These are phyloP conservation scores for Climacteris rufus DNA, from an alignment of 2,113 vertebrate species.

Conservation along the genomic window DNA sequence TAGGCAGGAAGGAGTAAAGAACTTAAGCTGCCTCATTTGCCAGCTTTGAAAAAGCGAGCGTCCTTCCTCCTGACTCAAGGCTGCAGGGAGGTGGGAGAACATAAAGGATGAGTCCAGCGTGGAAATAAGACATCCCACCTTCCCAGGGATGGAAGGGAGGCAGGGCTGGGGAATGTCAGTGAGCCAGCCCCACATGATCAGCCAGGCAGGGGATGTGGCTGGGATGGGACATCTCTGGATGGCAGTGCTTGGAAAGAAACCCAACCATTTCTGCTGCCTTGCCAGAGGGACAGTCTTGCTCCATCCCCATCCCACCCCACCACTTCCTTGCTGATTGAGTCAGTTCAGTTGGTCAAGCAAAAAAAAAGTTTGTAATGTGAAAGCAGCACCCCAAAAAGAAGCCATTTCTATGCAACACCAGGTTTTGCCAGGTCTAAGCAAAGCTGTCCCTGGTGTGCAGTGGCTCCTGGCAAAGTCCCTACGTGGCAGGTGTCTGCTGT, in stretches of 20 bases:
- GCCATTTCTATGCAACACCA: not conserved
- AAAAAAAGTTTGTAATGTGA: not conserved
- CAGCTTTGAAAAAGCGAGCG: accelerated
- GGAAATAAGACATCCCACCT: not conserved
- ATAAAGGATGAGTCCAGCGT: not conserved
- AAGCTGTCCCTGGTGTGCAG: not conserved
- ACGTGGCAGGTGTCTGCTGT: not conserved
- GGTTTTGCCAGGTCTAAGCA: not conserved
- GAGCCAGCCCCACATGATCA: not conserved
- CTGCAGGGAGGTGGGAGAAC: not conserved
- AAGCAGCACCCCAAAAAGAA: not conserved
- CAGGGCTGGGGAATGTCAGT: not conserved
- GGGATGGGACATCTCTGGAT: not conserved
- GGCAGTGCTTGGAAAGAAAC: not conserved
- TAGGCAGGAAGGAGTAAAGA: constrained; percentile 25
- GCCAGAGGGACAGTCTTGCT: not conserved
- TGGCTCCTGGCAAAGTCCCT: not conserved
- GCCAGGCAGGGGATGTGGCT: not conserved
- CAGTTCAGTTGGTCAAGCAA: not conserved
- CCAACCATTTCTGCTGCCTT: not conserved
- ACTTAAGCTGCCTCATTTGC: not conserved
- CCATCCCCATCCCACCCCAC: not conserved
- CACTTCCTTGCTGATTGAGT: not conserved
- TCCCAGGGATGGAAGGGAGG: not conserved
- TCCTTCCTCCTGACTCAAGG: not conserved